Evolutionary conservation across 2,797 vertebrate genomes (phyloP), one percentile per base, ranked within the genome.

Genomic region (Tragopan temminckii): DNA sequence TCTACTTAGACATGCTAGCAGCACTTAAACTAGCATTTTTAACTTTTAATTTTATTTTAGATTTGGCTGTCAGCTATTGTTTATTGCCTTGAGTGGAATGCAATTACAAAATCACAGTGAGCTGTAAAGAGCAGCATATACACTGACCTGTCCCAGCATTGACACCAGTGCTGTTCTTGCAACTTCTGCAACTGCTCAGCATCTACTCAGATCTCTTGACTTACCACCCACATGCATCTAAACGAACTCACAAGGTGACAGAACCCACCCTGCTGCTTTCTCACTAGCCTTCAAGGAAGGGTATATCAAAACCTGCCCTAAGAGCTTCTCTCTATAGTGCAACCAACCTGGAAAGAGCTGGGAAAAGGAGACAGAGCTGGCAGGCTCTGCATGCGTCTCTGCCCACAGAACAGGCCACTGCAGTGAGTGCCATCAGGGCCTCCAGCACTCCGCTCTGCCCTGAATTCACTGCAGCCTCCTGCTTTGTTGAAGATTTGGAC

Each of bases 131-230:
- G 50, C 24, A 35, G 20, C 2, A 0, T 4, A 2, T 6, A 1
- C 8, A 7, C 72, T 14, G 43, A 40, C 20, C 33, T 42, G 27
- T 25, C 25, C 42, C 29, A 46, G 67, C 27, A 2, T 4, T 0
- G 20, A 36, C 11, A 23, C 19, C 5, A 2, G 27, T 0, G 2
- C 74, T 66, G 62, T 48, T 77, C 31, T 43, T 9, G 4, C 21
- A 2, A 3, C 29, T 52, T 7, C 29, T 1, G 5, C 64, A 52
- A 48, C 53, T n/a, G 80, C 36, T 67, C 31, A 11, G 27, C 57
- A 4, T 8, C 62, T 5, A 0, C 1, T 0, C 8, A 1, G 12
- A 7, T 13, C 36, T 36, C 46, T 7, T n/a, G 27, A 5, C 27
- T 52, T 29, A 52, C 17, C 33, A 1, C 3, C 45, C 24, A 18